Evolutionary conservation across 2,113 vertebrate species (phyloP), one percentile per base, ranked within the genome.

Genomic region (Charina bottae): DNA sequence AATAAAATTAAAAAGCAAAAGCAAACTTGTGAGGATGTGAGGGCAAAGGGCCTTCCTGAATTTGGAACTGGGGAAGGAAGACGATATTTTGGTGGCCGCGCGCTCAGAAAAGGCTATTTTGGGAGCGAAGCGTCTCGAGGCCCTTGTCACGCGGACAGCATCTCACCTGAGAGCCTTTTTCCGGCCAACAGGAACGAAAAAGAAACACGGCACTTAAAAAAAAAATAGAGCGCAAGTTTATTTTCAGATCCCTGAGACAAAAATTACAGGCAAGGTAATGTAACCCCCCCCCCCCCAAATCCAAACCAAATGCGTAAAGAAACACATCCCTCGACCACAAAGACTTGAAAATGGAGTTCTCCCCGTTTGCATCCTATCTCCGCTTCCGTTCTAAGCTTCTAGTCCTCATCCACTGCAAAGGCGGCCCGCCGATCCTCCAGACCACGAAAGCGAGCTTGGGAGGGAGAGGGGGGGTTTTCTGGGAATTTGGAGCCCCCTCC

Each of bases 151-250:
- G 6, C 49, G 5, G 49, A 42, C 2, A 2, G 42, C 42, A 3
- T 42, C 42, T 42, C 42, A 42, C 42, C 42, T 42, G 42, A 6
- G 49, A 3, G 49, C 49, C 49, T 59, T 59, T 59, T 59, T 23
- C 11, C 2, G 21, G 19, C 23, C 0, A 10, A 2, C 60, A 13
- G 24, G 9, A 37, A 2, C 3, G 0, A 7, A 12, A 2, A 1
- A 19, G 33, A 56, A n/a, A 19, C 10, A 46, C 1, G 8, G 78
- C 13, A 12, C 10, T 19, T 56, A 33, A 49, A 17, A 17, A 62
- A 10, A 13, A 46, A 59, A 84, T 13, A 19, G 5, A 49, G 49
- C 6, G 3, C 49, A 49, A 4, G 21, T 90, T 49, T 84, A 90
- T 60, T 90, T 60, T 58, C 78, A 23, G 4, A 21, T 5, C 26